Conservation (phyloP, 2,888 invertebrate genomes). For the Bimastos eiseni region DNA sequence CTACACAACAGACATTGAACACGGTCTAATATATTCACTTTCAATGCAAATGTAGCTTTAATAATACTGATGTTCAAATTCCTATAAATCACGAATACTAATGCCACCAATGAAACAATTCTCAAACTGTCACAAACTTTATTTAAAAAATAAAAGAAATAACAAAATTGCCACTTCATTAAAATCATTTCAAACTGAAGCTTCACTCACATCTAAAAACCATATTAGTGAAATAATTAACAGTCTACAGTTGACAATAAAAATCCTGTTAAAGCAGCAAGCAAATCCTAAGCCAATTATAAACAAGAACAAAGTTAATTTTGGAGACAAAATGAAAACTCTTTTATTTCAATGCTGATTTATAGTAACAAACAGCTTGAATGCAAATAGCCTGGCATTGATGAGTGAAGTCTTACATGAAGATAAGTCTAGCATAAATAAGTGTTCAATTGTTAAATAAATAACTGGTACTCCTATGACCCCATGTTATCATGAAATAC, state of each 20-base stretch:
- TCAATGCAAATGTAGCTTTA: background rate
- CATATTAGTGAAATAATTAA: background rate
- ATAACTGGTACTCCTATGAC: background rate
- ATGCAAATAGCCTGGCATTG: background rate
- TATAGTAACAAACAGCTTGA: background rate
- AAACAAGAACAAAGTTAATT: conserved; percentile 2
- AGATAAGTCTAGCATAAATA: background rate
- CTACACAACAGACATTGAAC: background rate
- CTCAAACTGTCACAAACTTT: background rate
- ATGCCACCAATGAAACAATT: background rate
- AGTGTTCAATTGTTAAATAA: background rate
- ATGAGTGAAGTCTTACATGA: background rate
- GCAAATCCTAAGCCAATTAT: background rate
- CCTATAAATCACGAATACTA: background rate
- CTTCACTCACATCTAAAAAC: background rate
- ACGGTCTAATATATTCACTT: background rate
- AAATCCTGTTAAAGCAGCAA: background rate
- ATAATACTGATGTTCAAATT: background rate
- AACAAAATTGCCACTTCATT: background rate
- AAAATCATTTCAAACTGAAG: background rate
- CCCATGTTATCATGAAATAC: background rate
- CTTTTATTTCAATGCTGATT: background rate
- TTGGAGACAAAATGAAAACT: background rate
- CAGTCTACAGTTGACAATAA: background rate
- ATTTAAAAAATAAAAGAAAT: background rate